Evolutionary conservation across 2,888 invertebrate species (phyloP).

Genomic region (Malthinus flaveolus): DNA sequence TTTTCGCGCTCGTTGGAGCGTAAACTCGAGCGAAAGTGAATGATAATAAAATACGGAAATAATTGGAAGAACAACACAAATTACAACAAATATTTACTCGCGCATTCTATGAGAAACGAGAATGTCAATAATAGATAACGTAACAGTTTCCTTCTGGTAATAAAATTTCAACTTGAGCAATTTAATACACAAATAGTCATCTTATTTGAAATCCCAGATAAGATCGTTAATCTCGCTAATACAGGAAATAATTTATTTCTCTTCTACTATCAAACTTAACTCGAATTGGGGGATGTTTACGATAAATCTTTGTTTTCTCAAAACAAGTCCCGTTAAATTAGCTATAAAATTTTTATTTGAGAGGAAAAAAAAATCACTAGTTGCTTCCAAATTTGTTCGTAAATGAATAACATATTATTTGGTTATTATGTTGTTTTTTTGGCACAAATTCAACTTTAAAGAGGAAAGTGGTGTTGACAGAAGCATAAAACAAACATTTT

Average conservation of each 20-base stretch:
- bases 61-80: too few relatives aligned
- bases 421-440: slow-evolving; percentile 3
- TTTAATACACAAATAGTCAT: neutral
- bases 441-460: slow-evolving; percentile 16
- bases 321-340: neutral
- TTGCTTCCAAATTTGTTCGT: neutral
- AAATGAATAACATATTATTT: neutral
- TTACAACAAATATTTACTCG: too few relatives aligned
- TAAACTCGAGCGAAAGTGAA: too few relatives aligned
- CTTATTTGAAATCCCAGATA: slow-evolving; percentile 13
- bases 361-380: neutral
- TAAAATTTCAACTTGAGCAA: too few relatives aligned
- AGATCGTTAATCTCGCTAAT: slow-evolving; percentile 22
- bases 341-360: neutral
- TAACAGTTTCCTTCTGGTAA: too few relatives aligned
- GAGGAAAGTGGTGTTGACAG: slow-evolving; percentile 17
- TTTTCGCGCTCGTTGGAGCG: too few relatives aligned
- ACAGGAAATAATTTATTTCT: slow-evolving; percentile 15
- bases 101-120: too few relatives aligned
- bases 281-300: neutral
- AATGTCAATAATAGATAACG: too few relatives aligned
- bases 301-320: neutral
- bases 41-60: too few relatives aligned
- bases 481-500: slow-evolving; percentile 18
- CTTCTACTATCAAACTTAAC: neutral